phyloP scores from a whole-genome alignment of 2,797 vertebrate genomes.

The Telmatherina bonti region DNA sequence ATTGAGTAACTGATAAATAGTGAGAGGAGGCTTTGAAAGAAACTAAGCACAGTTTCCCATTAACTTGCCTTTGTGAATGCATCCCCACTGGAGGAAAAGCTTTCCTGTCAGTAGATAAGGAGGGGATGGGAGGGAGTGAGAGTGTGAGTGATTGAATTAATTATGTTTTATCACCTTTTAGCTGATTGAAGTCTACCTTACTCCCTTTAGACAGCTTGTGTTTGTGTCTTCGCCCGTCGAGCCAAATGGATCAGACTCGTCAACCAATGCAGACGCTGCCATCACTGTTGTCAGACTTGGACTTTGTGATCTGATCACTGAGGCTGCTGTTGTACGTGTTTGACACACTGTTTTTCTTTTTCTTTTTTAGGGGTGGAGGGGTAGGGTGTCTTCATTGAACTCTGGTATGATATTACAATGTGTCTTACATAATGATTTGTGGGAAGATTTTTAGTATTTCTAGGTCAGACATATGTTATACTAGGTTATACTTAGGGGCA shows the following conservation, averaged over 20 bases:
- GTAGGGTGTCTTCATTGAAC: too few species aligned
- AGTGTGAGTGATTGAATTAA: constrained; percentile 76
- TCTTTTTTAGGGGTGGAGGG: neutral
- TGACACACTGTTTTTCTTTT: too few species aligned
- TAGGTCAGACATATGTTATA: neutral
- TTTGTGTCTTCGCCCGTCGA: constrained; percentile 57
- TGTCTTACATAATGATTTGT: constrained; percentile 24
- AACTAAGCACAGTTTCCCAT: constrained; percentile 50
- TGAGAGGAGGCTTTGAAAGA: constrained; percentile 33
- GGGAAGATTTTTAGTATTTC: constrained; percentile 46
- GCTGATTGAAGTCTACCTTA: constrained; percentile 80
- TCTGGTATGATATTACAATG: constrained; percentile 23
- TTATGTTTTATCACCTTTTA: constrained; percentile 83
- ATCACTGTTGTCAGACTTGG: constrained; percentile 51
- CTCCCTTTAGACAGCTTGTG: constrained; percentile 66
- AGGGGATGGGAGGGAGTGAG: constrained; percentile 3
- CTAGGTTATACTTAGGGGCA: constrained; percentile 20
- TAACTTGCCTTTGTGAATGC: constrained; percentile 44
- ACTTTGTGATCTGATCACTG: constrained; percentile 38
- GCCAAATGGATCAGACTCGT: constrained; percentile 69
- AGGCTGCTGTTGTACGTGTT: constrained; percentile 34
- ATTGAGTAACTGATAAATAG: constrained; percentile 33
- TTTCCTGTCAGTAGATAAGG: constrained; percentile 36
- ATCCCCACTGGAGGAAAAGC: constrained; percentile 18
- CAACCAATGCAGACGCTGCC: constrained; percentile 52